Evolutionary conservation across 2,888 invertebrate species (phyloP).

Genomic region (Eugnorisma glareosa): DNA sequence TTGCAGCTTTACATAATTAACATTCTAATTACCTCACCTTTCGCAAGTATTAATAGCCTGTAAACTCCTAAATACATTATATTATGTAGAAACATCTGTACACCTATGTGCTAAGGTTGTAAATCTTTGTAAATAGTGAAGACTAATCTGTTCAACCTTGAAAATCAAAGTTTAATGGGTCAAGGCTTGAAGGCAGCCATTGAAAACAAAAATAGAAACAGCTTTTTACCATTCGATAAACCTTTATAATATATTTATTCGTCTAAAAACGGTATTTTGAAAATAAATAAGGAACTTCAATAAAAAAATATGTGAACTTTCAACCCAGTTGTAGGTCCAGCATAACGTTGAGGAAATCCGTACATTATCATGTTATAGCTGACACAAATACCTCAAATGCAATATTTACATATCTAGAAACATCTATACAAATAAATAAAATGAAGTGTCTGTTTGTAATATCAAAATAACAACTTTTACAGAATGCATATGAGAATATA

Average conservation of each 20-base stretch:
- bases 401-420: not conserved
- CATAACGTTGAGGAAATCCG: not conserved
- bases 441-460: too few species aligned
- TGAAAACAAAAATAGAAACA: not conserved
- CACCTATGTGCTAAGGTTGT: slow-evolving; percentile 4
- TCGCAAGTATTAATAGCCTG: not conserved
- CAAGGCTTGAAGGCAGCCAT: slow-evolving; percentile 11
- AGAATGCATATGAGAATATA: too few species aligned
- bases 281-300: slow-evolving; percentile 1
- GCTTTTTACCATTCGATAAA: not conserved
- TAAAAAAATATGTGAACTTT: not conserved
- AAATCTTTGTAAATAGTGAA: slow-evolving; percentile 7
- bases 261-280: not conserved
- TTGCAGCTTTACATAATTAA: slow-evolving; percentile 26
- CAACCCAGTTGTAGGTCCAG: not conserved
- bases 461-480: too few species aligned
- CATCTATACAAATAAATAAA: too few species aligned
- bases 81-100: slow-evolving; percentile 1
- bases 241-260: not conserved
- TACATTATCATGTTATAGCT: not conserved
- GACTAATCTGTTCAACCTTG: slow-evolving; percentile 31
- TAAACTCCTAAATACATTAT: slow-evolving; percentile 18
- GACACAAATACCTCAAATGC: not conserved
- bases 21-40: slow-evolving; percentile 4
- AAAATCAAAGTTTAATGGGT: slow-evolving; percentile 12